phyloP scores from a whole-genome alignment of 2,797 vertebrate genomes.

The Pseudochirops corinnae region DNA sequence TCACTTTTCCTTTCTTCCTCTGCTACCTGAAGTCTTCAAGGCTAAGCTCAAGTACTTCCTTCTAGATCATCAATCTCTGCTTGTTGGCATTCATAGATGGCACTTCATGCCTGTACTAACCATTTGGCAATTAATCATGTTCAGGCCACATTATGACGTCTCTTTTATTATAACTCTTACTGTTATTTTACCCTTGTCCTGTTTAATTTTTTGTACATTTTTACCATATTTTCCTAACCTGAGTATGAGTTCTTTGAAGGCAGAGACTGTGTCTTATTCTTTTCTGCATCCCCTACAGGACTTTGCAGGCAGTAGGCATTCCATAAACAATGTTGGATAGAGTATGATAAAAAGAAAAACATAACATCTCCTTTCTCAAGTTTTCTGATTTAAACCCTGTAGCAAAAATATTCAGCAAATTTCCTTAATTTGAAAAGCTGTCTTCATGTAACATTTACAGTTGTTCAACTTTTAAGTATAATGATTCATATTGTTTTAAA shows the following conservation, averaged over 20 bases:
- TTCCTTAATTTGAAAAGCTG: conserved; percentile 75
- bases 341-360: conserved; percentile 51
- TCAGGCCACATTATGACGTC: conserved; percentile 9
- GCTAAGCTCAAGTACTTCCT: neutral
- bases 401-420: conserved; percentile 73
- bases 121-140: conserved; percentile 43
- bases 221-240: conserved; percentile 24
- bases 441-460: conserved; percentile 69
- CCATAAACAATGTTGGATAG: conserved; percentile 18
- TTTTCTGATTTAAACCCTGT: conserved; percentile 65
- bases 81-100: conserved; percentile 37
- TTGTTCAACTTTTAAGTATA: conserved; percentile 65
- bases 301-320: conserved; percentile 23
- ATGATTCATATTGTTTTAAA: conserved; percentile 77
- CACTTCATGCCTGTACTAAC: neutral
- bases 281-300: conserved; percentile 1
- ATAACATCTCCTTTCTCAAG: conserved; percentile 42
- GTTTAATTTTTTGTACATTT: conserved; percentile 38
- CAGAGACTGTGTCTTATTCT: conserved; percentile 51
- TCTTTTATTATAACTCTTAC: conserved; percentile 39
- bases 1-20: conserved; percentile 38
- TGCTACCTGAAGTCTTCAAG: conserved; percentile 39
- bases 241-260: neutral
- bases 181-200: conserved; percentile 46
- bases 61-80: neutral